Conservation (phyloP, 2,797 vertebrate genomes). For the Tachyglossus aculeatus region DNA sequence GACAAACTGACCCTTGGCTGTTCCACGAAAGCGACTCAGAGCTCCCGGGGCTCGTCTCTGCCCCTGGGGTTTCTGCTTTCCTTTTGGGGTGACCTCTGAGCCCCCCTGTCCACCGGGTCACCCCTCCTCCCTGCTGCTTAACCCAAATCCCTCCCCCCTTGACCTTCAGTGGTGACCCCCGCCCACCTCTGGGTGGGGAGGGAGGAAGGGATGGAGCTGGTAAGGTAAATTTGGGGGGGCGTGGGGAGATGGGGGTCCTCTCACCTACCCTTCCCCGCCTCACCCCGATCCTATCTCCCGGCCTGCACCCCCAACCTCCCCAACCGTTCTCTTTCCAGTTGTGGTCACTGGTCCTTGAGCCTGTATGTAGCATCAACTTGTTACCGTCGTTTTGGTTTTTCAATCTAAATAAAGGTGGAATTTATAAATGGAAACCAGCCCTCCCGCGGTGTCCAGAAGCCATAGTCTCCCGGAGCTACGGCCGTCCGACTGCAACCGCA, state of each 20-base stretch:
- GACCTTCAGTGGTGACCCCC: not conserved
- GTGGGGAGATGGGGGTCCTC: not conserved
- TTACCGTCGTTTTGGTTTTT: conserved; percentile 25
- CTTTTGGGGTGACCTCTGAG: too few relatives aligned
- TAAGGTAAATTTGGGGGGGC: not conserved
- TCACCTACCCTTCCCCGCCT: not conserved
- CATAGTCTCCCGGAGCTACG: too few relatives aligned
- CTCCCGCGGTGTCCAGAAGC: too few relatives aligned
- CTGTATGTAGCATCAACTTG: conserved; percentile 63
- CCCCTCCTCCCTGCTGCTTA: too few relatives aligned
- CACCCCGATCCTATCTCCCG: not conserved
- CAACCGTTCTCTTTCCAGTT: not conserved
- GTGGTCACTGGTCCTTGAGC: conserved; percentile 14
- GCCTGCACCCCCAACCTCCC: not conserved
- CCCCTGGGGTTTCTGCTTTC: too few relatives aligned
- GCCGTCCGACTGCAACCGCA: too few relatives aligned
- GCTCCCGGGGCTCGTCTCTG: too few relatives aligned
- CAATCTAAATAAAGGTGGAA: conserved; percentile 50
- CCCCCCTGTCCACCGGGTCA: too few relatives aligned
- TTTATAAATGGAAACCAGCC: conserved; percentile 43
- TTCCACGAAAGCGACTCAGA: too few relatives aligned
- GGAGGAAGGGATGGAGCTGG: too few relatives aligned
- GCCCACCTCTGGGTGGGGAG: too few relatives aligned
- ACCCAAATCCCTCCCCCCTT: not conserved
- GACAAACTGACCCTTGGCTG: too few relatives aligned